phyloP scores from a whole-genome alignment of 2,888 invertebrate genomes.

The Leptinotarsa rubiginosa region DNA sequence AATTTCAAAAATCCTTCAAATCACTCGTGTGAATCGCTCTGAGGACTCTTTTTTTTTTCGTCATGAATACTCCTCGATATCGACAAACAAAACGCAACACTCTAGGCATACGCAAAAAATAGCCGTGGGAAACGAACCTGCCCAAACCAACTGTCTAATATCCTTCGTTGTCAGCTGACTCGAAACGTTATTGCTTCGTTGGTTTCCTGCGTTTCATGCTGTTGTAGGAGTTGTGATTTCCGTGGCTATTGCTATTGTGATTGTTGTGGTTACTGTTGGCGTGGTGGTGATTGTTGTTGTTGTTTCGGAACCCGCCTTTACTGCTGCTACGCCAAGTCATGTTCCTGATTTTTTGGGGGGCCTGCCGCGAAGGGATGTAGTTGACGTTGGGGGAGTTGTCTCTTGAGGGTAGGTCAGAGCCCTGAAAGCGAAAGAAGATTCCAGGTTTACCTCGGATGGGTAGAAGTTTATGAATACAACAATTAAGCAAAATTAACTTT shows the following conservation, averaged over 20 bases:
- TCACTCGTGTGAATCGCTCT: neutral
- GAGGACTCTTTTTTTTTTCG: neutral
- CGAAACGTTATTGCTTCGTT: constrained; percentile 52
- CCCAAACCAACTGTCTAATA: constrained; percentile 25
- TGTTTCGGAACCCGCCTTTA: constrained; percentile 41
- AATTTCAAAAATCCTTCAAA: constrained; percentile 19
- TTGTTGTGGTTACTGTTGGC: constrained; percentile 47
- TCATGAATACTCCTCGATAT: constrained; percentile 7
- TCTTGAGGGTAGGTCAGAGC: constrained; percentile 63
- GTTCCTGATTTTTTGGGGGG: constrained; percentile 40
- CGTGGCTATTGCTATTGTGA: constrained; percentile 45
- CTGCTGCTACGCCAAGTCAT: constrained; percentile 41
- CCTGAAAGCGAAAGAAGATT: constrained; percentile 49
- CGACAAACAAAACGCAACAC: constrained; percentile 27
- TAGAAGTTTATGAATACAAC: too few relatives aligned
- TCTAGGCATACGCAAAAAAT: constrained; percentile 35
- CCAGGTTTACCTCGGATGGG: too few relatives aligned
- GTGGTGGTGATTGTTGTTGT: constrained; percentile 48
- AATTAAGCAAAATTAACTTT: too few relatives aligned
- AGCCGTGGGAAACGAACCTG: constrained; percentile 32
- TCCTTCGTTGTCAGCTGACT: constrained; percentile 24
- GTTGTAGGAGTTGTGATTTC: constrained; percentile 49
- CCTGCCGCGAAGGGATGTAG: constrained; percentile 50
- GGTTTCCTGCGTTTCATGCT: constrained; percentile 56
- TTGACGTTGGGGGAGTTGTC: constrained; percentile 64